These are phyloP conservation scores for Tonatia bakeri DNA, from an alignment of 2,113 vertebrate species.

Conservation along the genomic window DNA sequence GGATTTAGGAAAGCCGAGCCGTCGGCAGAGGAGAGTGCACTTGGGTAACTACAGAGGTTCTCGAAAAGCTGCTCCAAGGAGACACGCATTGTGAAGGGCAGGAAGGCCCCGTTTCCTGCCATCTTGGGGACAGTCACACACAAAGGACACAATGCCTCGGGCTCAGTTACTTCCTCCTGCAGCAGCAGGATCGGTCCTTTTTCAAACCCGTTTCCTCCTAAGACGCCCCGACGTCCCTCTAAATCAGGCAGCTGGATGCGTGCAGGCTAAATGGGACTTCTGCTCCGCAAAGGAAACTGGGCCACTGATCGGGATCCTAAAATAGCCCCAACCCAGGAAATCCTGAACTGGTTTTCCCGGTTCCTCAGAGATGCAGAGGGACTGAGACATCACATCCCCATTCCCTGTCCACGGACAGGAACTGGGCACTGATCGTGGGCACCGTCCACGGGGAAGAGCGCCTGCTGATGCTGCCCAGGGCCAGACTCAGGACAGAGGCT, in stretches of 20 bases:
- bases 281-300: neutral
- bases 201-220: neutral
- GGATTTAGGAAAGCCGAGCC: neutral
- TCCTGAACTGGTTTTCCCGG: neutral
- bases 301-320: neutral
- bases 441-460: neutral
- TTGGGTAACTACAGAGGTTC: neutral
- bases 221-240: neutral
- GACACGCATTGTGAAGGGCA: neutral
- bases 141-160: neutral
- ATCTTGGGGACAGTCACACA: neutral
- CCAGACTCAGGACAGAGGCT: neutral
- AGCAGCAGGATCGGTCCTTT: neutral
- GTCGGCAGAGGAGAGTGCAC: neutral
- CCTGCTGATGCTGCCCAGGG: neutral
- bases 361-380: rapidly evolving
- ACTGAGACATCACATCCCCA: neutral
- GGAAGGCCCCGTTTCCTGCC: neutral
- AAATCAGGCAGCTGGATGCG: neutral
- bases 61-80: neutral
- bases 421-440: rapidly evolving
- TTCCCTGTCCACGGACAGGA: neutral
- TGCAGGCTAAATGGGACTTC: neutral
- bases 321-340: neutral
- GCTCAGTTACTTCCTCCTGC: neutral